A percentile compares a stretch with the other conserved stretches of the same genome.
These are phyloP conservation scores for Caenorhabditis imperialis DNA, from an alignment of 2,888 invertebrate species.

Conservation along the genomic window DNA sequence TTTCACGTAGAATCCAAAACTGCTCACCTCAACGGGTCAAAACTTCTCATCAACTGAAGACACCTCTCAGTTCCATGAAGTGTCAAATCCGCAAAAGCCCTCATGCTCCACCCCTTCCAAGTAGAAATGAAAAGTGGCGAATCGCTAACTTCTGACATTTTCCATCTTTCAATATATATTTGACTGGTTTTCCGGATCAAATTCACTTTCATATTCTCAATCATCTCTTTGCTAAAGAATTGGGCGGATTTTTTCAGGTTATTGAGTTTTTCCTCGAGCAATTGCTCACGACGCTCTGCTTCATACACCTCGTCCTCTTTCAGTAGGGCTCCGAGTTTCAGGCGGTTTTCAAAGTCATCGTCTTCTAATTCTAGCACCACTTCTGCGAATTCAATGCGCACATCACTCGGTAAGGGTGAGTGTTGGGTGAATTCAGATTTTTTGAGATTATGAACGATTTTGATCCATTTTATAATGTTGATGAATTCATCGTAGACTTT, in stretches of 20 bases:
- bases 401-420: slow-evolving; percentile 88
- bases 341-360: slow-evolving; percentile 89
- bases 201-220: slow-evolving; percentile 89
- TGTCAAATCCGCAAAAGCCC: slow-evolving; percentile 89
- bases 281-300: slow-evolving; percentile 89
- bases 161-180: slow-evolving; percentile 89
- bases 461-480: slow-evolving; percentile 94
- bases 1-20: not conserved
- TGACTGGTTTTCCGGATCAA: slow-evolving; percentile 92
- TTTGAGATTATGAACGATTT: slow-evolving; percentile 83
- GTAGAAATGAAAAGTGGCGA: slow-evolving; percentile 88
- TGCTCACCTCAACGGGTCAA: slow-evolving; percentile 82
- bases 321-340: slow-evolving; percentile 94
- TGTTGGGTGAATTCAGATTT: slow-evolving; percentile 83
- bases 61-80: slow-evolving; percentile 88
- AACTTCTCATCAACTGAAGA: slow-evolving; percentile 84
- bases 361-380: slow-evolving; percentile 93
- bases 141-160: slow-evolving; percentile 42
- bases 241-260: slow-evolving; percentile 88
- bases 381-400: slow-evolving; percentile 87
- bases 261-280: slow-evolving; percentile 89
- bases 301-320: slow-evolving; percentile 95
- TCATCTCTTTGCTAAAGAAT: slow-evolving; percentile 81
- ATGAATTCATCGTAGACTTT: slow-evolving; percentile 81
- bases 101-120: slow-evolving; percentile 82